phyloP scores from a whole-genome alignment of 2,113 vertebrate species.

The Amazona guildingii region DNA sequence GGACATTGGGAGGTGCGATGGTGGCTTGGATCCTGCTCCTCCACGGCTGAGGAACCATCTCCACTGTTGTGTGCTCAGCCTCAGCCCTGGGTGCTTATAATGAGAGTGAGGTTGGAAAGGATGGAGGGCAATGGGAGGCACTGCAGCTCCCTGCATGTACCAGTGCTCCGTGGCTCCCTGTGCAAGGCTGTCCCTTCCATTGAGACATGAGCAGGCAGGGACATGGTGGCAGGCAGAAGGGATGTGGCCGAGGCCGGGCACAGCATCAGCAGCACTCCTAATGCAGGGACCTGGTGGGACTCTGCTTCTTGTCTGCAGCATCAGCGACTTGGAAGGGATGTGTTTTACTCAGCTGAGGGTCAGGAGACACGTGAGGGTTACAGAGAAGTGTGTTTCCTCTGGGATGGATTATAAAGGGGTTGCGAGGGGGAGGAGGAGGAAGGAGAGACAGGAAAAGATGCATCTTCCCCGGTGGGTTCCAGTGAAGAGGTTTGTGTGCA shows the following conservation, averaged over 20 bases:
- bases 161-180: accelerated
- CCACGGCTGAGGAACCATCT: neutral
- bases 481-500: neutral
- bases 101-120: neutral
- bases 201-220: accelerated
- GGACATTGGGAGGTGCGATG: constrained; percentile 39
- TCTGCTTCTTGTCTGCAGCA: neutral
- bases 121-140: neutral
- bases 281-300: neutral
- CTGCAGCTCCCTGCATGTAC: neutral
- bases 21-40: constrained; percentile 32
- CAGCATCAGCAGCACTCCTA: neutral
- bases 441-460: neutral
- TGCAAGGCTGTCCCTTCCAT: neutral
- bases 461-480: neutral
- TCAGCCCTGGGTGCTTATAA: neutral
- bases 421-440: neutral
- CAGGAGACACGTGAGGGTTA: neutral
- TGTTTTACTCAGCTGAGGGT: constrained; percentile 1
- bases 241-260: neutral
- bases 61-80: accelerated
- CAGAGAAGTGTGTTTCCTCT: neutral
- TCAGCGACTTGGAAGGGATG: neutral
- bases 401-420: neutral
- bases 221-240: neutral